These are phyloP conservation scores for Theocolax elegans DNA, from an alignment of 1,140 invertebrate genomes.

Conservation along the genomic window DNA sequence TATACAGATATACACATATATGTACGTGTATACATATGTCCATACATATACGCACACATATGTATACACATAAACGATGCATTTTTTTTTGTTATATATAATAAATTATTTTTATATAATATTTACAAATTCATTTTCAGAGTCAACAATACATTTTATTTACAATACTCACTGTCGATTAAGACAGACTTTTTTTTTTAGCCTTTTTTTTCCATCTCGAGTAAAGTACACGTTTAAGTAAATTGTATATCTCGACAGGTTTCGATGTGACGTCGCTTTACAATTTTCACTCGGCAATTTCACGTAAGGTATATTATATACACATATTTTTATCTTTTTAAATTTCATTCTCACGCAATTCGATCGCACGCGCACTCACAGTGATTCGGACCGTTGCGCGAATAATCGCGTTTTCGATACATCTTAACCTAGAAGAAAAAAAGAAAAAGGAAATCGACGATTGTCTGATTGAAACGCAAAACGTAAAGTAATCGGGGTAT, in stretches of 20 bases:
- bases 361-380: not conserved
- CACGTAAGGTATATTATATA: not conserved
- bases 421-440: no score
- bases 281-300: conserved; percentile 16
- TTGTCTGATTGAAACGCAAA: no score
- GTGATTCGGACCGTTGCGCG: conserved; percentile 15
- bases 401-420: no score
- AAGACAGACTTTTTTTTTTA: not conserved
- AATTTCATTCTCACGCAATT: not conserved
- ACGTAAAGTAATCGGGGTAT: no score
- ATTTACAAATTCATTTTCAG: conserved; percentile 23
- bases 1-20: conserved; percentile 11
- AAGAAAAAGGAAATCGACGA: no score
- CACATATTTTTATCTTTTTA: not conserved
- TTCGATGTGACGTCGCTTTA: conserved; percentile 34
- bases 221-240: conserved; percentile 26
- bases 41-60: no score
- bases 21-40: no score
- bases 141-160: conserved; percentile 39
- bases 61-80: no score
- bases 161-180: conserved; percentile 19
- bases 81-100: conserved; percentile 36
- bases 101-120: conserved; percentile 32
- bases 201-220: conserved; percentile 2
- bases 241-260: conserved; percentile 24